These are phyloP conservation scores for Lithobates pipiens DNA, from an alignment of 2,797 vertebrate genomes.

Conservation along the genomic window DNA sequence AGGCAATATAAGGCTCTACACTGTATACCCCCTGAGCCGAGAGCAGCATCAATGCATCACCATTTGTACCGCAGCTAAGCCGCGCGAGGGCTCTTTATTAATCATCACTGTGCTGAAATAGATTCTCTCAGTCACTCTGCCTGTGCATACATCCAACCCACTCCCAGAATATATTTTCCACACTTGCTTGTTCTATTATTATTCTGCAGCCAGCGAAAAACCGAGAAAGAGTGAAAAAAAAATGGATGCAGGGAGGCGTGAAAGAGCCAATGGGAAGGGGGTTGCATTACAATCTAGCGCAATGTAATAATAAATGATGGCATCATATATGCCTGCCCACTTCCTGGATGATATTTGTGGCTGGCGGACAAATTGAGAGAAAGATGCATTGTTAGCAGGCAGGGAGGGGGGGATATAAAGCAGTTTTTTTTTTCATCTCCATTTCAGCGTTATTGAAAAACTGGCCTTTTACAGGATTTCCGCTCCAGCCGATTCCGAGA, in stretches of 20 bases:
- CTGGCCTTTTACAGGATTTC: slow-evolving; percentile 17
- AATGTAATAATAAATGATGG: slow-evolving; percentile 58
- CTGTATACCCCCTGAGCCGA: slow-evolving; percentile 14
- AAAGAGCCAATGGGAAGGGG: slow-evolving; percentile 47
- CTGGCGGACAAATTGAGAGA: slow-evolving; percentile 39
- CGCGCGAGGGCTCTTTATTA: slow-evolving; percentile 27
- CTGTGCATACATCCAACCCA: slow-evolving; percentile 47
- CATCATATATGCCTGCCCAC: slow-evolving; percentile 24
- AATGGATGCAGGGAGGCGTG: slow-evolving; percentile 43
- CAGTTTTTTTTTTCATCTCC: not conserved
- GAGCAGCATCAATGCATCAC: slow-evolving; percentile 8
- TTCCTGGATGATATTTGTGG: slow-evolving; percentile 33
- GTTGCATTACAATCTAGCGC: slow-evolving; percentile 41
- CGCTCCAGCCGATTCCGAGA: not conserved
- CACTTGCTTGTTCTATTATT: slow-evolving; percentile 52
- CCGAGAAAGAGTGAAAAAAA: not conserved
- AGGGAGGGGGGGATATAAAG: not conserved
- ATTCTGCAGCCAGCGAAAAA: slow-evolving; percentile 44
- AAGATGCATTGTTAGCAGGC: slow-evolving; percentile 46
- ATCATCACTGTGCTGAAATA: slow-evolving; percentile 48
- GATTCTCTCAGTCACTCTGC: slow-evolving; percentile 41
- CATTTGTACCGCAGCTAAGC: slow-evolving; percentile 40
- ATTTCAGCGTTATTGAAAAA: slow-evolving; percentile 10
- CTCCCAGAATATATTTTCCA: slow-evolving; percentile 48
- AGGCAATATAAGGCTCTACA: too few species aligned